Conservation (phyloP, 1,140 invertebrate species). For the Dolichoris vasculosae region DNA sequence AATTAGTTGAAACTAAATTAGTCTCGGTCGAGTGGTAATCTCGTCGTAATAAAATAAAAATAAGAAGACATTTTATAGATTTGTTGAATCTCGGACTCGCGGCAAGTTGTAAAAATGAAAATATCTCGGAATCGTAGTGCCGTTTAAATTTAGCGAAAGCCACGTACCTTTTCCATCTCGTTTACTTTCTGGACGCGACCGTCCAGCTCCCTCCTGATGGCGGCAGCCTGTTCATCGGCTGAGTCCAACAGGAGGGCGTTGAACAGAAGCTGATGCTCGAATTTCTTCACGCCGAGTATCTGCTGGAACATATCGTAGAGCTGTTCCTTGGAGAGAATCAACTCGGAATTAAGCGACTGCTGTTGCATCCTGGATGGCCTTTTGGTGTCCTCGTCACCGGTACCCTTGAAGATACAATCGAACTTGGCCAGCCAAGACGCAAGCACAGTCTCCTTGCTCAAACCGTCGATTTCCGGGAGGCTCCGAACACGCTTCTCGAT, state of each 20-base stretch:
- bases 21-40: no score
- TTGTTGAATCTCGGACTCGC: no score
- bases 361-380: conserved; percentile 89
- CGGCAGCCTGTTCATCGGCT: conserved; percentile 99
- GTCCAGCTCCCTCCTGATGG: conserved; percentile 98
- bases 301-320: conserved; percentile 99
- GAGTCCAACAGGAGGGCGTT: conserved; percentile 99
- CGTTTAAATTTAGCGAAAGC: no score
- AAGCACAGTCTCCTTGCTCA: conserved; percentile 99
- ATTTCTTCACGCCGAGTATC: conserved; percentile 98
- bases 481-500: conserved; percentile 97
- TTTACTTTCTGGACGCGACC: conserved; percentile 96
- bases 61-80: no score
- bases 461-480: conserved; percentile 98
- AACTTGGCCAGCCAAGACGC: conserved; percentile 99
- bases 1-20: no score
- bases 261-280: conserved; percentile 99
- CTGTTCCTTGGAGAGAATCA: conserved; percentile 96
- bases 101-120: no score
- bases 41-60: no score
- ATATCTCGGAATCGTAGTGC: no score
- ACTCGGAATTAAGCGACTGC: conserved; percentile 91
- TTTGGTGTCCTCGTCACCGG: conserved; percentile 90
- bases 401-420: conserved; percentile 97
- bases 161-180: conserved; percentile 94